Evolutionary conservation across 1,140 invertebrate species (phyloP), one percentile per base, ranked within the genome.

Genomic region (Wiebesia pumilae): DNA sequence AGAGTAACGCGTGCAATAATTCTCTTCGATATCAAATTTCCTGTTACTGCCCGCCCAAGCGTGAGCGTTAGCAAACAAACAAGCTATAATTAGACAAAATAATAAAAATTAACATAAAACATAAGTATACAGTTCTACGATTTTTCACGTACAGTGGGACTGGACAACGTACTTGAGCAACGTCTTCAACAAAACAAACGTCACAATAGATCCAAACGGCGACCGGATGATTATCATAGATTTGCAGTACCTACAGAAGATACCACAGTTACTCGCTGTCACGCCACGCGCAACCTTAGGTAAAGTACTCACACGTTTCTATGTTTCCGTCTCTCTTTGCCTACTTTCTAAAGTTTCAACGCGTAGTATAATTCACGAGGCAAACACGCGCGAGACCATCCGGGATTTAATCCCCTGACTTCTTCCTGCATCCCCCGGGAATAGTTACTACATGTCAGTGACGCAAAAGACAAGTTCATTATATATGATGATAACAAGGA

Each of bases 141-240:
- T 51, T 62, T 65, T 58, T 75, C 2, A 1, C 47, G 21, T 90
- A 35, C 91, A 96, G 96, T 95, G 96, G 91, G 95, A 97, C 88
- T 97, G 96, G 96, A 94, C 94, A 3, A 92, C 89, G 10, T 97
- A 96, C 89, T 89, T 97, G 77, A 92, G 95, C 40, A 90, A 94
- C 33, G 94, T 95, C 65, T 95, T 96, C 91, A 88, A 94, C 2
- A 93, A 95, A 73, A 96, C 95, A 24, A 95, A 94, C 87, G 94
- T 96, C 21, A 93, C 92, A 10, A 90, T 96, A 81, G 90, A 94
- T 71, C 89, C 93, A 0, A 81, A 89, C 0, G 85, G 75, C 0
- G 96, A 96, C 90, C 92, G 94, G 38, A 93, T 95, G 73, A 95
- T 96, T 51, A 93, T 96, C 16, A 94, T 96, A 93, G 95, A 96